Evolutionary conservation across 2,797 vertebrate genomes (phyloP).

Genomic region (Myotis myotis): DNA sequence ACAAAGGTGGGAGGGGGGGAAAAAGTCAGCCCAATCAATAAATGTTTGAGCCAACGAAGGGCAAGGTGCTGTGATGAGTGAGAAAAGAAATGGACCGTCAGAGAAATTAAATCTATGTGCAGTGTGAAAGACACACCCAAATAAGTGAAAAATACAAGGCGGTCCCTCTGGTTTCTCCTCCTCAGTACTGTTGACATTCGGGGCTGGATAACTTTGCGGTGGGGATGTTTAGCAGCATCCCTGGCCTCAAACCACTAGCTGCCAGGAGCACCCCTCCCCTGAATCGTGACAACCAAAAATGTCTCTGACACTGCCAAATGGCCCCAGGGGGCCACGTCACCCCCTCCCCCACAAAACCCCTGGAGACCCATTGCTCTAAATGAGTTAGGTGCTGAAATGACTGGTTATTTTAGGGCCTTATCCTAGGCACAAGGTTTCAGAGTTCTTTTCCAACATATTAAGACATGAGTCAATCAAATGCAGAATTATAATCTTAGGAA

Average conservation of each 20-base stretch:
- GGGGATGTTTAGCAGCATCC: background rate
- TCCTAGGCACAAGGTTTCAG: background rate
- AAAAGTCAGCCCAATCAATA: background rate
- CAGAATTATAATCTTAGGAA: conserved; percentile 24
- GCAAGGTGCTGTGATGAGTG: background rate
- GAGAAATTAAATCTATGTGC: background rate
- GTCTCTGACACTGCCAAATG: background rate
- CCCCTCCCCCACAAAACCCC: background rate
- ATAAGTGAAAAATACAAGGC: background rate
- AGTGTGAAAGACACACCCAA: background rate
- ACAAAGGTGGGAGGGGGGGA: background rate
- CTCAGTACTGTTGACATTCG: background rate
- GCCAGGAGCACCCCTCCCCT: background rate
- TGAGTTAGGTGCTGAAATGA: background rate
- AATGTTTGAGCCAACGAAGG: background rate
- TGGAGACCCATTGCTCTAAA: background rate
- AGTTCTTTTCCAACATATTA: background rate
- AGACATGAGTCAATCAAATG: background rate
- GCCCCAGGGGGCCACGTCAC: background rate
- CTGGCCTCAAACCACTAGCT: background rate
- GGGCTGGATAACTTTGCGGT: too few species aligned
- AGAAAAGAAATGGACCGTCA: background rate
- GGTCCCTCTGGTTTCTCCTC: background rate
- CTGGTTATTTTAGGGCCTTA: background rate
- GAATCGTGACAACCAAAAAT: background rate